Evolutionary conservation across 2,888 invertebrate genomes (phyloP).

Genomic region (Siphonodentalium dalli): DNA sequence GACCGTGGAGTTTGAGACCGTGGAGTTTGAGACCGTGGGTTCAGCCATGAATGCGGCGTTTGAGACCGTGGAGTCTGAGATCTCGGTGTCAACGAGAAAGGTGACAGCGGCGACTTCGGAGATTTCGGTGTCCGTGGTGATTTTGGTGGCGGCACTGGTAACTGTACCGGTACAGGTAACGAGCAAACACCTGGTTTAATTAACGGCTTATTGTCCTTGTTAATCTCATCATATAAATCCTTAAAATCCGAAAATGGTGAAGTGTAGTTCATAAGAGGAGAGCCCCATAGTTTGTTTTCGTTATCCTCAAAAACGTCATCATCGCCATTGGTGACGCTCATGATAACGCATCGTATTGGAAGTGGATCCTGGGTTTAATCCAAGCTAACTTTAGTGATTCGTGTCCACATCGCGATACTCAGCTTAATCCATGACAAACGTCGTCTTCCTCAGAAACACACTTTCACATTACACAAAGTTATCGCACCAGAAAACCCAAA

Average conservation of each 20-base stretch:
- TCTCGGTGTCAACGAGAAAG: no score
- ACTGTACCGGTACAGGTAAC: no score
- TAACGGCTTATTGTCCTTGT: conserved; percentile 15
- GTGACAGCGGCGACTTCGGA: no score
- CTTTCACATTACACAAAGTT: neutral
- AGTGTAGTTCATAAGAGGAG: conserved; percentile 52
- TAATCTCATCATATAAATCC: conserved; percentile 49
- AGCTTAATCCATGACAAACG: neutral
- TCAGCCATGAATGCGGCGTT: no score
- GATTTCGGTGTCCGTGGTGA: no score
- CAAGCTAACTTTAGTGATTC: no score
- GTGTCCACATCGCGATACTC: no score
- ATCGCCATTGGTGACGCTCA: neutral
- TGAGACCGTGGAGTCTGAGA: no score
- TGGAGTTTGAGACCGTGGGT: no score
- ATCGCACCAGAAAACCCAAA: neutral
- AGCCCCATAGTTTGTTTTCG: conserved; percentile 44
- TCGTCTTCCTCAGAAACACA: neutral
- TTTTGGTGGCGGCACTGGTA: no score
- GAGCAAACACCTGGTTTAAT: no score
- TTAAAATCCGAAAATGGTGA: conserved; percentile 56
- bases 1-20: no score
- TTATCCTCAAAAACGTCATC: conserved; percentile 31
- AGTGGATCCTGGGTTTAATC: neutral
- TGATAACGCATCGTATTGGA: neutral